Evolutionary conservation across 2,797 vertebrate species (phyloP).

Genomic region (Pseudochromis fuscus): DNA sequence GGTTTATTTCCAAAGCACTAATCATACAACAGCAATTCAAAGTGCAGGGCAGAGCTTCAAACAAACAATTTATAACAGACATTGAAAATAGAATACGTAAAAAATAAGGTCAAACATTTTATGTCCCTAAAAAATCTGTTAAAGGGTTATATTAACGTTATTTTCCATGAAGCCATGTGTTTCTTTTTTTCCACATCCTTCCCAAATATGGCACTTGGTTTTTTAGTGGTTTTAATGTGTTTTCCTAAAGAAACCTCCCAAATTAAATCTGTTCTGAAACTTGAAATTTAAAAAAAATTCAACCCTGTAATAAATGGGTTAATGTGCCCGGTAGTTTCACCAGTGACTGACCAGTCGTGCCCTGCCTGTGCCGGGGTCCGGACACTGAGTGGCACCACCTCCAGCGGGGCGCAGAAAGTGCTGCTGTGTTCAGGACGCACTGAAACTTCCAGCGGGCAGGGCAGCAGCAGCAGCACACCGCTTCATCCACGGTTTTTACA

Average conservation of each 20-base stretch:
- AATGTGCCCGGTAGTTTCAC: no score
- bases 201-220: neutral
- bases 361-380: conserved; percentile 14
- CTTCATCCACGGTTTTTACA: neutral
- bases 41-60: no score
- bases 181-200: neutral
- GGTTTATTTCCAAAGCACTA: no score
- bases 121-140: no score
- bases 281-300: neutral
- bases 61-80: no score
- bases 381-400: conserved; percentile 61
- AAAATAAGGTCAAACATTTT: no score
- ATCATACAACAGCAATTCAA: no score
- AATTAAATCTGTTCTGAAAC: neutral
- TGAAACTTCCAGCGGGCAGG: neutral
- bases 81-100: no score
- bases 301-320: neutral
- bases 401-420: conserved; percentile 22
- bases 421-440: conserved; percentile 30
- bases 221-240: neutral
- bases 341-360: neutral
- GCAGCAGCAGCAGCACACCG: neutral
- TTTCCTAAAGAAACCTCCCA: neutral
- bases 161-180: no score
- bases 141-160: no score